Base-by-base conservation (phyloP, 2,797 vertebrate genomes). In the Poecilia picta region DNA sequence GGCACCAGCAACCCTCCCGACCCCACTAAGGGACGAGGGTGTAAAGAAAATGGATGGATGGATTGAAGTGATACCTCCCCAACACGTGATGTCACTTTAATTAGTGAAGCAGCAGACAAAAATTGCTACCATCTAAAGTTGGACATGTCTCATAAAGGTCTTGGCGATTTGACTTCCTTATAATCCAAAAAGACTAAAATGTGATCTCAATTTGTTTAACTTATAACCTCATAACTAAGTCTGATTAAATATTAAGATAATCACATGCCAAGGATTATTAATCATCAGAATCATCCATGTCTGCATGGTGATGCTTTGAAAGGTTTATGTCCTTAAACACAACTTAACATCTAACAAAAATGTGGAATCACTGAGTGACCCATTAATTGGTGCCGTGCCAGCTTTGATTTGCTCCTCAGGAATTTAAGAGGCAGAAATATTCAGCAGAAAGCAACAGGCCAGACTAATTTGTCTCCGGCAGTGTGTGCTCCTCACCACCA, bases 381-480 rank as follows among this genome's bases (percentile, higher is more conserved):
- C 78, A 85, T 66, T 53, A 1, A 51, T 75, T 80, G 80, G 71
- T 57, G n/a, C 8, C 20, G 23, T 76, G 43, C 75, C 11, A 70
- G 45, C 57, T 64, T 36, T 23, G 33, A 66, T 46, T 8, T 77
- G 81, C 28, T 25, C 43, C 6, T 5, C 33, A 74, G 70, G 80
- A 88, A 86, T 86, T 82, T 62, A 74, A 75, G 75, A 28, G 81
- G 39, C 39, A 28, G 76, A 77, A 41, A 84, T 47, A 70, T 79
- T 73, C 53, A 85, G 85, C 47, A 82, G 80, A 86, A 80, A 81
- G 53, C 85, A 85, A 79, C 36, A 73, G 1, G 45, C 31, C 13
- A 2, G 13, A 64, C 64, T 77, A 75, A 66, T 80, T 64, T 41
- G 46, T 80, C 47, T 53, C 47, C n/a, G 45, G 51, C 16, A 33